These are phyloP conservation scores for Ornithorhynchus anatinus DNA, from an alignment of 2,113 vertebrate genomes.

Conservation along the genomic window DNA sequence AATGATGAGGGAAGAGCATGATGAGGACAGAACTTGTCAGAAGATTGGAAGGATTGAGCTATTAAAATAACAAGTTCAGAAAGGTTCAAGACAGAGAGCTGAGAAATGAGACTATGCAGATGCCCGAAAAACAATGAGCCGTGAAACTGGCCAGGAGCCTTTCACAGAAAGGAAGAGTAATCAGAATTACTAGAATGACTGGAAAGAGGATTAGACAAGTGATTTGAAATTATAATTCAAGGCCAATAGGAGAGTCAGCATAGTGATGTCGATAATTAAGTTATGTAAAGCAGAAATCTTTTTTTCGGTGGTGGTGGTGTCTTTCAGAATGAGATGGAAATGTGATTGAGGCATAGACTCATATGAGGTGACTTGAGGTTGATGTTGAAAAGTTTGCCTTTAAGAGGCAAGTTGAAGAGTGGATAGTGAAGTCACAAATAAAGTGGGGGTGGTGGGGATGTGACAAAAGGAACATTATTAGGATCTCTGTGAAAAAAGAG, in stretches of 20 bases:
- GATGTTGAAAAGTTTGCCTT: not conserved
- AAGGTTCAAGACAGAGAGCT: not conserved
- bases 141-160: not conserved
- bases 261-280: not conserved
- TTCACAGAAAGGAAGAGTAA: not conserved
- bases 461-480: too few species aligned
- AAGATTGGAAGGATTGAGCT: not conserved
- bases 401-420: too few species aligned
- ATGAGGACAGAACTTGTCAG: not conserved
- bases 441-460: too few species aligned
- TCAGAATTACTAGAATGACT: not conserved
- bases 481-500: too few species aligned
- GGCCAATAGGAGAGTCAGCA: not conserved
- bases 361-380: not conserved
- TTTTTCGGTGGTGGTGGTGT: not conserved
- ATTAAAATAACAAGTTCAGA: not conserved
- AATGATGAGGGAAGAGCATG: not conserved
- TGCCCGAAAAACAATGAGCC: fast-evolving
- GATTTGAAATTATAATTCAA: not conserved
- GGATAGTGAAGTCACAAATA: too few species aligned
- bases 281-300: not conserved
- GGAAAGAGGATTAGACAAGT: not conserved
- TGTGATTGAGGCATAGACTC: too few species aligned
- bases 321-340: not conserved
- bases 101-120: not conserved